Percentiles rank a stretch among this genome's conserved stretches.
Evolutionary conservation across 2,113 vertebrate species (phyloP).

Genomic region (Callithrix jacchus): DNA sequence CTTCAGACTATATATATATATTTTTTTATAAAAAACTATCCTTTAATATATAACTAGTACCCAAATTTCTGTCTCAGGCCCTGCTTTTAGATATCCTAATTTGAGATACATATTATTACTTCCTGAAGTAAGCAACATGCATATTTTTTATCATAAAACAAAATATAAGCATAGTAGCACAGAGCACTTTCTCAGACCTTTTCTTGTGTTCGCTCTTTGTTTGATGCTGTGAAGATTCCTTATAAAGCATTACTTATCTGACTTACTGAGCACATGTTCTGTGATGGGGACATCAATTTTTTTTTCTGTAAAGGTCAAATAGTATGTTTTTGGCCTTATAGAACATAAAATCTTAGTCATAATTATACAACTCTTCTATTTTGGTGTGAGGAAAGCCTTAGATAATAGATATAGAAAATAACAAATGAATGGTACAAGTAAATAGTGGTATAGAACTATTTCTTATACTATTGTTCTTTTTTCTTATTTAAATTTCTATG

Average conservation of each 20-base stretch:
- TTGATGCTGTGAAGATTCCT: background rate
- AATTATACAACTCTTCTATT: background rate
- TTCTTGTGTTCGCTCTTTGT: background rate
- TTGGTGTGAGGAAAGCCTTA: background rate
- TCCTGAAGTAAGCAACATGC: background rate
- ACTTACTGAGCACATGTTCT: background rate
- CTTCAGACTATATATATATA: background rate
- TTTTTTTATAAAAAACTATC: background rate
- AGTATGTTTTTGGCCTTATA: background rate
- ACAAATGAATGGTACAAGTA: background rate
- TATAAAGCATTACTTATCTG: background rate
- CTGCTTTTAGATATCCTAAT: background rate
- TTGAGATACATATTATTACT: background rate
- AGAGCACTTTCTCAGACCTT: background rate
- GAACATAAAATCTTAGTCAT: background rate
- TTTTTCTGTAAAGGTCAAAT: background rate
- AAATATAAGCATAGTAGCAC: background rate
- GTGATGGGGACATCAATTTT: background rate
- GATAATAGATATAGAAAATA: background rate
- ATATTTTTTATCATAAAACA: background rate
- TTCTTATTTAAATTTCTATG: background rate
- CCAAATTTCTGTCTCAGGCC: background rate
- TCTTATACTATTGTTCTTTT: background rate
- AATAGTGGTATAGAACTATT: background rate
- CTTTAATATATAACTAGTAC: background rate